Evolutionary conservation across 2,888 invertebrate species (phyloP), one percentile per base, ranked within the genome.

Genomic region (Metacarcinus magister): DNA sequence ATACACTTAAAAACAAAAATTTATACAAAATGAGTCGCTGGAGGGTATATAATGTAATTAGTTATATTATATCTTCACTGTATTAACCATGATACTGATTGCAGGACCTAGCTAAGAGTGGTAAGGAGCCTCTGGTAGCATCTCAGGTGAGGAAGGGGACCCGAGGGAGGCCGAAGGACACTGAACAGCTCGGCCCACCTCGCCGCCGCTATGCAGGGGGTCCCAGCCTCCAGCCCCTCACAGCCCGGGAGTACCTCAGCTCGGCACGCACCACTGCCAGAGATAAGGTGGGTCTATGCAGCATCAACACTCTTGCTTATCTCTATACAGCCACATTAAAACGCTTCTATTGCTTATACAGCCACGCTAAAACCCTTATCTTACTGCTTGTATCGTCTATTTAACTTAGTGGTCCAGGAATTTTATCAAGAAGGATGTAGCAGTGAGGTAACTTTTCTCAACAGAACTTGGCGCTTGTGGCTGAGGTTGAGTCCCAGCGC

Each of bases 391-490:
- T n/a, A n/a, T n/a, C n/a, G n/a, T n/a, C n/a, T 39, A 39, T 39
- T 39, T 0, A 39, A 39, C 2, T 39, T 39, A 39, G 39, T 39
- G 39, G 39, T 39, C 39, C 39, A 39, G 39, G 2, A 39, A 60
- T 75, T 75, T 28, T 23, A 75, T 5, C 28, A 75, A 75, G 8
- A 75, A 10, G 10, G 8, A 8, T 60, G 5, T 23, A 23, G 23
- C 23, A 44, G n/a, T 28, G 39, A 39, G 39, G 39, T 28, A 46
- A 60, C 23, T 46, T 8, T 54, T n/a, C n/a, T 44, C 7, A 4
- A 75, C 94, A 96, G 96, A 94, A 96, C 92, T 54, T 96, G 16
- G 94, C 96, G 8, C 48, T 92, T 3, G 96, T 96, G 0, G 96
- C 96, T 7, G 92, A 96, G 46, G 92, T 96, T 13, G 96, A 96